phyloP scores from a whole-genome alignment of 2,888 invertebrate species.

The Spilosoma lubricipeda region DNA sequence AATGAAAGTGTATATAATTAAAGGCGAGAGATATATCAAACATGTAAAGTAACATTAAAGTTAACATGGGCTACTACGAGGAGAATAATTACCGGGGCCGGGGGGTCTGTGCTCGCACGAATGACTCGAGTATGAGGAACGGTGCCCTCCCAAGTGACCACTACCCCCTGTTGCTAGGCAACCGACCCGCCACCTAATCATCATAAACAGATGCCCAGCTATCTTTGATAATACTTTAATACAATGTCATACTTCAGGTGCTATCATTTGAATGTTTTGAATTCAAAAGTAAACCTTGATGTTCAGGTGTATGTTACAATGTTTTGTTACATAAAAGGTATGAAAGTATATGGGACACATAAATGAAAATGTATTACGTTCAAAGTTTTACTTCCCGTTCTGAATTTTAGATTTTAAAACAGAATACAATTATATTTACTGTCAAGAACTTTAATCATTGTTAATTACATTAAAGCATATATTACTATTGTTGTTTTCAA shows the following conservation, averaged over 20 bases:
- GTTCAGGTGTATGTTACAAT: neutral
- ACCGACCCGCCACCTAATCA: slow-evolving; percentile 81
- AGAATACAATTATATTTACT: neutral
- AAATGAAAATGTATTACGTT: neutral
- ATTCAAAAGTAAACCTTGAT: neutral
- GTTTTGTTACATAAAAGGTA: neutral
- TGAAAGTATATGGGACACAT: too few relatives aligned
- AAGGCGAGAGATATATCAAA: slow-evolving; percentile 51
- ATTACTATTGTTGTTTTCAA: neutral
- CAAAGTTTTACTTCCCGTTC: neutral
- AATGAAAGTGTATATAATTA: slow-evolving; percentile 48
- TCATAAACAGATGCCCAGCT: slow-evolving; percentile 83
- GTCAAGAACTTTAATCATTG: neutral
- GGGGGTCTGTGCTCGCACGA: slow-evolving; percentile 66
- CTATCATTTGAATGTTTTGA: neutral
- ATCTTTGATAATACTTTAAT: slow-evolving; percentile 70
- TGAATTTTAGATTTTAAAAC: neutral
- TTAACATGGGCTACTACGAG: slow-evolving; percentile 74
- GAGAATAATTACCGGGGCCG: slow-evolving; percentile 81
- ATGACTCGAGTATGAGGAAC: slow-evolving; percentile 80
- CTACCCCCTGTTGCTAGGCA: slow-evolving; percentile 82
- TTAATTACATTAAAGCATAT: neutral
- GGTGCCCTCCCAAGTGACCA: slow-evolving; percentile 73
- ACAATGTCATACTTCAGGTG: slow-evolving; percentile 11
- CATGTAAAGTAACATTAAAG: slow-evolving; percentile 75